phyloP scores from a whole-genome alignment of 2,888 invertebrate genomes.

The Stramonita haemastoma region DNA sequence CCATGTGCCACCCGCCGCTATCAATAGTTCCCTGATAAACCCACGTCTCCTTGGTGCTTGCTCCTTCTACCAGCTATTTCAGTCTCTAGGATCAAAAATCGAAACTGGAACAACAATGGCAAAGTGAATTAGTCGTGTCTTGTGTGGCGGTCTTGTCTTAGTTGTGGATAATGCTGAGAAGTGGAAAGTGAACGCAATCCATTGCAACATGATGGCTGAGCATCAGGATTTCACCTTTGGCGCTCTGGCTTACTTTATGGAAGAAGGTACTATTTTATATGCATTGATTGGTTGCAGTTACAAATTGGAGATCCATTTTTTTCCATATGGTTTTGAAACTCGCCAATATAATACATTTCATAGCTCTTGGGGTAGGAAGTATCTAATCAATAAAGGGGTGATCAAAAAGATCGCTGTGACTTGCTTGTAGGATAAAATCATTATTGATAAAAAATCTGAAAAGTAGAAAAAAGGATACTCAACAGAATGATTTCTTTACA shows the following conservation, averaged over 20 bases:
- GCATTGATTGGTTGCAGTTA: neutral
- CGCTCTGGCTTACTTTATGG: slow-evolving; percentile 48
- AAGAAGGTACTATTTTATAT: slow-evolving; percentile 44
- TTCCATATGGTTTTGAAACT: slow-evolving; percentile 26
- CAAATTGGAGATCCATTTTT: neutral
- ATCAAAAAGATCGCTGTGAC: no score
- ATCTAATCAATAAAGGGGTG: no score
- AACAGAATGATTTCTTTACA: no score
- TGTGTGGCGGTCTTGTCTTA: neutral
- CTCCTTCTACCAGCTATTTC: slow-evolving; percentile 43
- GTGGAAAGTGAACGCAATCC: neutral
- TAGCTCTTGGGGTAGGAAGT: no score
- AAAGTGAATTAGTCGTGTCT: slow-evolving; percentile 32
- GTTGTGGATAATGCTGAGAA: slow-evolving; percentile 5
- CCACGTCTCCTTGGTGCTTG: slow-evolving; percentile 21
- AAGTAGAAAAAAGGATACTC: no score
- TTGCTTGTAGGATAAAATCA: no score
- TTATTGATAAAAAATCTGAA: no score
- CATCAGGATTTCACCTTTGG: slow-evolving; percentile 52
- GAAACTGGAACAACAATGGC: slow-evolving; percentile 44
- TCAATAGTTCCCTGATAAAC: slow-evolving; percentile 50
- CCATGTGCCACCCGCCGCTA: slow-evolving; percentile 51
- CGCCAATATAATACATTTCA: neutral
- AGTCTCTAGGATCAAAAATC: slow-evolving; percentile 45
- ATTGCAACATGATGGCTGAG: slow-evolving; percentile 47